phyloP scores from a whole-genome alignment of 1,140 invertebrate species.

The Drosophila subobscura region DNA sequence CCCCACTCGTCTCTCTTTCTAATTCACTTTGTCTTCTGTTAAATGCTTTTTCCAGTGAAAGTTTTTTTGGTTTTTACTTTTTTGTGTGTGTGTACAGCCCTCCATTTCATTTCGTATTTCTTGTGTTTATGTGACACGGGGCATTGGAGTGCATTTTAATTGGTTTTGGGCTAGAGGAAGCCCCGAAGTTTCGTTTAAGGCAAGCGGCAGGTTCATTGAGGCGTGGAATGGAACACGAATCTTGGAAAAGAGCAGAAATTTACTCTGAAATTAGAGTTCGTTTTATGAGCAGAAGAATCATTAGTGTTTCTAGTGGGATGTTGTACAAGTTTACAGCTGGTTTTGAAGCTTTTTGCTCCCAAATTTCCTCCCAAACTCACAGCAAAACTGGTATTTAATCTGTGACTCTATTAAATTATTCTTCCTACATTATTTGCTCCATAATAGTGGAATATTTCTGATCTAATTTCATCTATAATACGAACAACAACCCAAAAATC shows the following conservation, averaged over 20 bases:
- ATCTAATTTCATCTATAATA: too few species aligned
- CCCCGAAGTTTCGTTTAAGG: constrained; percentile 33
- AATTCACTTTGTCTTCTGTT: constrained; percentile 36
- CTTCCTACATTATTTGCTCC: too few species aligned
- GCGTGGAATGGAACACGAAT: constrained; percentile 36
- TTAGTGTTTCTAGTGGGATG: too few species aligned
- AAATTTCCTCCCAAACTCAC: too few species aligned
- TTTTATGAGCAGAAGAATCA: not conserved
- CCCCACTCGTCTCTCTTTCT: constrained; percentile 2
- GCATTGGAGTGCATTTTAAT: constrained; percentile 72
- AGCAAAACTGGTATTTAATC: too few species aligned
- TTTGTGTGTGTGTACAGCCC: constrained; percentile 18
- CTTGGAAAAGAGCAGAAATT: not conserved
- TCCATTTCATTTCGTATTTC: constrained; percentile 38
- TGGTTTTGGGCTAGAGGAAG: constrained; percentile 70
- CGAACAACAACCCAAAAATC: too few species aligned
- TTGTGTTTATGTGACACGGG: constrained; percentile 61
- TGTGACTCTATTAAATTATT: too few species aligned
- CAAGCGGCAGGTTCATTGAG: constrained; percentile 29
- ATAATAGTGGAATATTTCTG: too few species aligned
- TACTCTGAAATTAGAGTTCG: not conserved
- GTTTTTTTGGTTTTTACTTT: constrained; percentile 53
- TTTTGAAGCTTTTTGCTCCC: too few species aligned
- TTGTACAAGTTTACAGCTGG: too few species aligned
- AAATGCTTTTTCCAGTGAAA: constrained; percentile 59